phyloP scores from a whole-genome alignment of 1,140 invertebrate genomes.

The Bombus superbus region DNA sequence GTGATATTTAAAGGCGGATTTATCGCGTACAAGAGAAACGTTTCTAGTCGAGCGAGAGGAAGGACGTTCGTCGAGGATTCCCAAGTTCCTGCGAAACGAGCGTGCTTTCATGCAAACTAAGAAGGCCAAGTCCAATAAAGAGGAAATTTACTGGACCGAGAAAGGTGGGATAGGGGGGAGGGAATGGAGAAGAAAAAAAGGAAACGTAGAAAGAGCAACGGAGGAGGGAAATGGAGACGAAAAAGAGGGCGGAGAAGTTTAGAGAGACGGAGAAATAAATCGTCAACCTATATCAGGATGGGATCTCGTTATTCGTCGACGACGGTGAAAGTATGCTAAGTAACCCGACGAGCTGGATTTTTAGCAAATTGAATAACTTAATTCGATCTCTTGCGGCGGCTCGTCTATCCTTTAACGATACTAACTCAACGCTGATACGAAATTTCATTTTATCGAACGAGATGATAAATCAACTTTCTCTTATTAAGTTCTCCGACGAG shows the following conservation, averaged over 20 bases:
- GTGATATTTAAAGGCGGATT: neutral
- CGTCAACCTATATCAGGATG: neutral
- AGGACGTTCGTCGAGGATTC: neutral
- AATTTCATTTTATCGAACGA: too few species aligned
- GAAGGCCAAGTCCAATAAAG: constrained; percentile 3
- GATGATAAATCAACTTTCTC: too few species aligned
- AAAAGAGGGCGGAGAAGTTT: neutral
- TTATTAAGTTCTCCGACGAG: too few species aligned
- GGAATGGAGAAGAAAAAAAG: too few species aligned
- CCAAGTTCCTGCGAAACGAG: neutral
- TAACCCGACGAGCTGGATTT: neutral
- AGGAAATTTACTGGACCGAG: constrained; percentile 25
- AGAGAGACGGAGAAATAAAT: constrained; percentile 15
- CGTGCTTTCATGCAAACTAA: neutral
- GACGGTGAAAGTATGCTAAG: neutral
- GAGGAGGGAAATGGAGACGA: neutral
- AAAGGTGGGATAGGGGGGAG: neutral
- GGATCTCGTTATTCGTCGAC: neutral
- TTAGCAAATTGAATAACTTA: neutral
- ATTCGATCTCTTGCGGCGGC: too few species aligned
- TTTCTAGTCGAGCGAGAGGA: neutral
- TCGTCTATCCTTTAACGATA: too few species aligned
- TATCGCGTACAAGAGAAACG: neutral
- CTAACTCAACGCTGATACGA: too few species aligned
- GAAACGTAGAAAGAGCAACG: neutral